phyloP scores from a whole-genome alignment of 2,888 invertebrate genomes.

The Ophion costatus region DNA sequence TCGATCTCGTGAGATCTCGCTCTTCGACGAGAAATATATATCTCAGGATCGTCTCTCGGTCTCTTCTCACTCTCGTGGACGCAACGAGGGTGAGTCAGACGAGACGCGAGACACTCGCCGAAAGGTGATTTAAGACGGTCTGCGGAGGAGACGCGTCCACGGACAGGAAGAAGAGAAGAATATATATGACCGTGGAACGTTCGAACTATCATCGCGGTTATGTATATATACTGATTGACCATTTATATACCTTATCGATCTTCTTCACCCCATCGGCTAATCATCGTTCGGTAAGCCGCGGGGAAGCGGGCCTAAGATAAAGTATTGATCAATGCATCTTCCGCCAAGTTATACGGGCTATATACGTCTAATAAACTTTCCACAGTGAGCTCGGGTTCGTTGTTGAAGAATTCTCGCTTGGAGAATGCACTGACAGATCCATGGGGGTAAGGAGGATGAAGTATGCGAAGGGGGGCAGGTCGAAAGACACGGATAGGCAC shows the following conservation, averaged over 20 bases:
- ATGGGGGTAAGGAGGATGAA: constrained; percentile 15
- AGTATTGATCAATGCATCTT: constrained; percentile 62
- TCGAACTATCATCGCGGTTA: constrained; percentile 37
- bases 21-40: constrained; percentile 54
- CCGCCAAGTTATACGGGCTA: constrained; percentile 34
- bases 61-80: constrained; percentile 34
- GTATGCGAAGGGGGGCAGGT: constrained; percentile 6
- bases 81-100: constrained; percentile 55
- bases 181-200: constrained; percentile 46
- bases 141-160: constrained; percentile 44
- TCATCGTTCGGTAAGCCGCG: constrained; percentile 42
- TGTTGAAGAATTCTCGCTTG: constrained; percentile 25
- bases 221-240: constrained; percentile 74
- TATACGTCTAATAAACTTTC: constrained; percentile 36
- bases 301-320: constrained; percentile 66
- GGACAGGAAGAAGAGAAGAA: background rate
- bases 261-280: constrained; percentile 61
- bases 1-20: constrained; percentile 65
- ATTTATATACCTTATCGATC: constrained; percentile 71
- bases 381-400: constrained; percentile 16
- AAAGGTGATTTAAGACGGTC: constrained; percentile 61
- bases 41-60: constrained; percentile 51
- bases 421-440: constrained; percentile 31
- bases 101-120: constrained; percentile 38
- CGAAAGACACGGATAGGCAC: constrained; percentile 55